phyloP scores from a whole-genome alignment of 2,888 invertebrate species.

The Nomada ferruginata region DNA sequence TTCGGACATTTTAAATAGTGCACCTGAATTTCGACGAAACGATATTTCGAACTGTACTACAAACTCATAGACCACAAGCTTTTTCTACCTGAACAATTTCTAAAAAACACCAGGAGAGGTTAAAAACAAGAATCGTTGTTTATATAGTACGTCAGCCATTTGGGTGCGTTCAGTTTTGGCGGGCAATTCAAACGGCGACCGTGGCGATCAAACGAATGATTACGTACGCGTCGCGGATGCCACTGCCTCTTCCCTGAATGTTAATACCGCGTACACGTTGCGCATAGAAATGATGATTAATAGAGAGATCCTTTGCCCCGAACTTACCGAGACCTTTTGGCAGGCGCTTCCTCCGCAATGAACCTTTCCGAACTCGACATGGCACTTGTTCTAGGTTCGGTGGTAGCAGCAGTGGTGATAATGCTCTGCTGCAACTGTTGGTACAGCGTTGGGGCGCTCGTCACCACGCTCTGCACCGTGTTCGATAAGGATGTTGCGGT shows the following conservation, averaged over 20 bases:
- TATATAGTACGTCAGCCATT: constrained; percentile 79
- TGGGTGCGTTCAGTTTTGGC: constrained; percentile 67
- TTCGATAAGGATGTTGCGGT: constrained; percentile 84
- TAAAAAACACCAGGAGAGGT: constrained; percentile 72
- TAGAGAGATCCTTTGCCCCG: neutral
- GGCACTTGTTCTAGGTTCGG: constrained; percentile 74
- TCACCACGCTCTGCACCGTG: constrained; percentile 77
- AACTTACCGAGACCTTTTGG: constrained; percentile 86
- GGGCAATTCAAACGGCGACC: constrained; percentile 27
- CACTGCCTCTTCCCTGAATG: no score
- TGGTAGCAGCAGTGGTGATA: constrained; percentile 73
- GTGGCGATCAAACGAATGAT: no score
- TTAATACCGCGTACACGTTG: neutral
- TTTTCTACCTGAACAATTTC: constrained; percentile 57
- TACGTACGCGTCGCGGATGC: no score
- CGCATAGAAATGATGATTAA: neutral
- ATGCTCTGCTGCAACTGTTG: constrained; percentile 82
- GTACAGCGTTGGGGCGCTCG: constrained; percentile 81
- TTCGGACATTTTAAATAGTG: neutral
- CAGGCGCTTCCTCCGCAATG: constrained; percentile 79
- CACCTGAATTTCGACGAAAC: neutral
- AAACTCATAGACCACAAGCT: constrained; percentile 18
- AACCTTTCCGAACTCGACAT: constrained; percentile 84
- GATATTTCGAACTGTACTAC: constrained; percentile 4
- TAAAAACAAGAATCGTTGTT: constrained; percentile 78